phyloP scores from a whole-genome alignment of 1,140 invertebrate species.

The Hycleus phaleratus region DNA sequence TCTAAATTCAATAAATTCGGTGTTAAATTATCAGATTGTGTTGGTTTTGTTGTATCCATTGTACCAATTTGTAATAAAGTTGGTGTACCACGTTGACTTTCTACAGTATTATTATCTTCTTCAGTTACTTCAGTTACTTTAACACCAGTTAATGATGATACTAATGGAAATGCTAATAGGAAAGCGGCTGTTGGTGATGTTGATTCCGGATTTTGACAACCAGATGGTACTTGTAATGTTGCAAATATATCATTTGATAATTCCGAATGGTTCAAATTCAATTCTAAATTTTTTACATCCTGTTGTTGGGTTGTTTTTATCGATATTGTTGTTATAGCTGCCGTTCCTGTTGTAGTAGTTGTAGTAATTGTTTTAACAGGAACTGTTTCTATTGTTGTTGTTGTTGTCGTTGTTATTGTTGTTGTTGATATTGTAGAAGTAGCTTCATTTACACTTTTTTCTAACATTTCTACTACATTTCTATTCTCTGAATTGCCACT shows the following conservation, averaged over 20 bases:
- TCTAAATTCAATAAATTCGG: constrained; percentile 35
- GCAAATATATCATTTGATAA: constrained; percentile 67
- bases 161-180: constrained; percentile 65
- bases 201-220: constrained; percentile 55
- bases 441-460: background rate
- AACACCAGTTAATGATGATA: constrained; percentile 48
- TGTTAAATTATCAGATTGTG: constrained; percentile 33
- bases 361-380: background rate
- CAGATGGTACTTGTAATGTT: constrained; percentile 53
- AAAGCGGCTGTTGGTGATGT: constrained; percentile 72
- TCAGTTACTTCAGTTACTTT: constrained; percentile 51
- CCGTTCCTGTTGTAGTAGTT: background rate
- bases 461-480: background rate
- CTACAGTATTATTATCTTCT: constrained; percentile 46
- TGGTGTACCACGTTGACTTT: constrained; percentile 47
- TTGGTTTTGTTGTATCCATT: constrained; percentile 47
- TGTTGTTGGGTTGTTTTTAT: constrained; percentile 6
- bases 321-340: constrained; percentile 1
- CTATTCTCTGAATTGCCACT: background rate
- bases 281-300: constrained; percentile 21
- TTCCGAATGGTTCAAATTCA: constrained; percentile 49
- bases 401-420: background rate
- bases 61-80: constrained; percentile 55
- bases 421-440: background rate
- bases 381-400: background rate